Conservation (phyloP, 2,797 vertebrate species). For the Lacerta agilis region DNA sequence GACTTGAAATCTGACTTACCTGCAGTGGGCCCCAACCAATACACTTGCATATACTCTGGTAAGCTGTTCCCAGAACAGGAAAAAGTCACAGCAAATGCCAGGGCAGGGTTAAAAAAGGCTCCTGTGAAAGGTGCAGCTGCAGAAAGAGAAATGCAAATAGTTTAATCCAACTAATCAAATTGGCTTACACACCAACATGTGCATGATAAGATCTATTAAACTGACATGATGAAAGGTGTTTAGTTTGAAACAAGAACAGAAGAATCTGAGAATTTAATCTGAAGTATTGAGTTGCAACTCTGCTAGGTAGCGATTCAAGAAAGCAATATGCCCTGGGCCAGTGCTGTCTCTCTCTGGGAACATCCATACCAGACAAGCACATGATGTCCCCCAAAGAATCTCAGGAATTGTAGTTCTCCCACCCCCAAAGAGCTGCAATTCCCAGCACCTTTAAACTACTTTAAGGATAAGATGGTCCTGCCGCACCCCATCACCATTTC, state of each 20-base stretch:
- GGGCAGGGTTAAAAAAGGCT: slow-evolving; percentile 87
- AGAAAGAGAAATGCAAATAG: slow-evolving; percentile 11
- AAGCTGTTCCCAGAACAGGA: slow-evolving; percentile 84
- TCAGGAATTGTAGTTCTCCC: too few relatives aligned
- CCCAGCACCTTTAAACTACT: too few relatives aligned
- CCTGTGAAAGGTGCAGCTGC: slow-evolving; percentile 84
- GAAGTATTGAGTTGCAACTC: neutral
- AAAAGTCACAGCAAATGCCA: slow-evolving; percentile 87
- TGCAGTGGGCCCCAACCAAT: slow-evolving; percentile 87
- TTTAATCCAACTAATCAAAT: neutral
- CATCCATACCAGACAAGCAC: neutral
- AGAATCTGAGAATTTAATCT: neutral
- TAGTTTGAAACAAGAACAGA: neutral
- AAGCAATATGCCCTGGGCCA: neutral
- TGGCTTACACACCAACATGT: neutral
- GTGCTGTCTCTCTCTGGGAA: neutral
- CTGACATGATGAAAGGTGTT: neutral
- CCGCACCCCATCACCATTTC: too few relatives aligned
- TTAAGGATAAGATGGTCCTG: too few relatives aligned
- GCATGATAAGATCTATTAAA: neutral
- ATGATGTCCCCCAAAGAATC: too few relatives aligned
- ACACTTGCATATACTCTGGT: slow-evolving; percentile 83
- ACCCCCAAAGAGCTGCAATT: too few relatives aligned
- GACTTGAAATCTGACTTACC: slow-evolving; percentile 75
- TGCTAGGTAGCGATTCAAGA: neutral